Base-by-base conservation (phyloP, 2,888 invertebrate genomes). In the Adineta ricciae region DNA sequence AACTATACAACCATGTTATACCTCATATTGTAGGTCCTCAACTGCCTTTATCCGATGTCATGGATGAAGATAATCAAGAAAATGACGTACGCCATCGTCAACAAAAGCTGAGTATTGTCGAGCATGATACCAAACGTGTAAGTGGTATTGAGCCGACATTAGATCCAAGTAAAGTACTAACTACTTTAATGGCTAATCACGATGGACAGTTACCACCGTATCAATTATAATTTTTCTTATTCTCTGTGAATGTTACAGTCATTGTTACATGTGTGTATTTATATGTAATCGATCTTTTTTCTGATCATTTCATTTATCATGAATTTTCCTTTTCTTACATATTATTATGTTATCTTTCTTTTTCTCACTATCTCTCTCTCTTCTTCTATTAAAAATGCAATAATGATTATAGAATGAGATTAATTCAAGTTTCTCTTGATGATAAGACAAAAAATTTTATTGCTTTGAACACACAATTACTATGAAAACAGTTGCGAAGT, bases 201-300 rank as follows among this genome's bases (percentile, higher is more conserved):
- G 19, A 64, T 19, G 19, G 32, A 0, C 64, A 64, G 32, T 64
- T 64, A 32, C 64, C 64, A 64, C 64, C 64, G 16, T 64, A 64
- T 64, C 64, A 64, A 24, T 32, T 64, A 64, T 64, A 19, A 64
- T 16, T 50, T 8, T 36, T 64, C 19, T 64, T 36, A 36, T 64
- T 64, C 64, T 64, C 16, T 64, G 32, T 64, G 32, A 36, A 19
- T 64, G 4, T 16, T 3, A 64, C 32, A 36, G 64, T 36, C 19
- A 36, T 5, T 64, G 64, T 64, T 64, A 64, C 32, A 64, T 64
- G 64, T 64, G 64, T 32, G 16, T 36, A 64, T 64, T 64, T 64
- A 64, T 64, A 64, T 64, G 64, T 64, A 64, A 64, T 64, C 64
- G 64, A 64, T 32, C 32, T 36, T 64, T 64, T 36, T 64, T 64